Evolutionary conservation across 92 coral and sea anemone genomes (phyloP).

Genomic region (Isaurus tuberculatus): DNA sequence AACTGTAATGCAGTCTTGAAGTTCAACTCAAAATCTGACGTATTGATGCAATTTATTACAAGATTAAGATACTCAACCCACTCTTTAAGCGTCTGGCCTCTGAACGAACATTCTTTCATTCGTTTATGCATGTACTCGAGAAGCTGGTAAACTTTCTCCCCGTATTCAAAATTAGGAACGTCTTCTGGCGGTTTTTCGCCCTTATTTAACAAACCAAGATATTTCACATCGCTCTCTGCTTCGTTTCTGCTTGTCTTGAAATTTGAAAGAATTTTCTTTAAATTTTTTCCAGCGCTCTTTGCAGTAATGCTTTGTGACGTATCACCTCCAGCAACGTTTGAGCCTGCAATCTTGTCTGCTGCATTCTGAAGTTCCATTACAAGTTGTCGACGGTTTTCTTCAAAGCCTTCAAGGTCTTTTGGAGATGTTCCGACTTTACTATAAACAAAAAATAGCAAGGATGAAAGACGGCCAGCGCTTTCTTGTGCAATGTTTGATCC

Average conservation of each 20-base stretch:
- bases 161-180: constrained; percentile 20
- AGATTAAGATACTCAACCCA: constrained; percentile 21
- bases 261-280: constrained; percentile 10
- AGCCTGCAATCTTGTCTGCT: constrained; percentile 20
- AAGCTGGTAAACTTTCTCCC: constrained; percentile 23
- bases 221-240: constrained; percentile 23
- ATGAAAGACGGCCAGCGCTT: constrained; percentile 25
- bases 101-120: neutral
- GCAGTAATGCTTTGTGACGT: neutral
- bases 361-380: constrained; percentile 35
- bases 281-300: neutral
- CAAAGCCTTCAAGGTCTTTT: constrained; percentile 17
- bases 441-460: constrained; percentile 19
- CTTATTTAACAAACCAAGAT: constrained; percentile 23
- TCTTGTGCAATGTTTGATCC: constrained; percentile 30
- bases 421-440: constrained; percentile 20
- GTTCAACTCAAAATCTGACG: constrained; percentile 28
- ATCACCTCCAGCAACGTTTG: constrained; percentile 20
- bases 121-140: constrained; percentile 19
- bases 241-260: neutral
- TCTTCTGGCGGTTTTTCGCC: constrained; percentile 31
- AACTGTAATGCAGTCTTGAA: constrained; percentile 24
- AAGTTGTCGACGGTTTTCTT: constrained; percentile 32
- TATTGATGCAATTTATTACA: constrained; percentile 13
- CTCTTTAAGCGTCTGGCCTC: constrained; percentile 10